These are phyloP conservation scores for Coelogynopora nodosa DNA, from an alignment of 2,888 invertebrate species.

Conservation along the genomic window DNA sequence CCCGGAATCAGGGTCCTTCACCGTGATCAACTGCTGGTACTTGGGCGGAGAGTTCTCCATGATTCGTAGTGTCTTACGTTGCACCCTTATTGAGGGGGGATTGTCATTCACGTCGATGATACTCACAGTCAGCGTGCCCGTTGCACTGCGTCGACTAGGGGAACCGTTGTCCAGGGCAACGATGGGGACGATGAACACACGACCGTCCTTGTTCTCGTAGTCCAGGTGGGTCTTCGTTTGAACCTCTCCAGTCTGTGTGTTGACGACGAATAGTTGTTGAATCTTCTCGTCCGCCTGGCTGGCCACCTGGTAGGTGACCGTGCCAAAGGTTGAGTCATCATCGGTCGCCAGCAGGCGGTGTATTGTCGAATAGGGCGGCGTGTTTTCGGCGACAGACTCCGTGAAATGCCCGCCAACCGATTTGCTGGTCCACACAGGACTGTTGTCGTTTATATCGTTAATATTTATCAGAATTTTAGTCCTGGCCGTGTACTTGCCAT, in stretches of 20 bases:
- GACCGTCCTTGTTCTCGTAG: slow-evolving; percentile 22
- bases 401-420: slow-evolving; percentile 21
- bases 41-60: neutral
- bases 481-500: slow-evolving; percentile 1
- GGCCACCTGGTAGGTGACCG: slow-evolving; percentile 10
- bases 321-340: slow-evolving; percentile 33
- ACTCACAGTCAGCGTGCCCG: slow-evolving; percentile 21
- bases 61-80: neutral
- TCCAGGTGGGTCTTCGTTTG: slow-evolving; percentile 21
- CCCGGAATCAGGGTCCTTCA: neutral
- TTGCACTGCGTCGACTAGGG: neutral
- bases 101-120: slow-evolving; percentile 37
- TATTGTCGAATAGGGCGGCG: slow-evolving; percentile 17
- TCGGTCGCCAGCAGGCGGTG: slow-evolving; percentile 32
- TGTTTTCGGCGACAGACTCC: slow-evolving; percentile 6
- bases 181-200: slow-evolving; percentile 2
- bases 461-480: slow-evolving; percentile 21
- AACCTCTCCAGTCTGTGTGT: slow-evolving; percentile 29
- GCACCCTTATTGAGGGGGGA: neutral
- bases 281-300: slow-evolving; percentile 31
- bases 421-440: slow-evolving; percentile 15
- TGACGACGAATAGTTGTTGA: slow-evolving; percentile 25
- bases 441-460: slow-evolving; percentile 36
- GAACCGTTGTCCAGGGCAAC: slow-evolving; percentile 26
- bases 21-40: neutral